Evolutionary conservation across 2,888 invertebrate species (phyloP), one percentile per base, ranked within the genome.

Genomic region (Drosophila vallismaia): DNA sequence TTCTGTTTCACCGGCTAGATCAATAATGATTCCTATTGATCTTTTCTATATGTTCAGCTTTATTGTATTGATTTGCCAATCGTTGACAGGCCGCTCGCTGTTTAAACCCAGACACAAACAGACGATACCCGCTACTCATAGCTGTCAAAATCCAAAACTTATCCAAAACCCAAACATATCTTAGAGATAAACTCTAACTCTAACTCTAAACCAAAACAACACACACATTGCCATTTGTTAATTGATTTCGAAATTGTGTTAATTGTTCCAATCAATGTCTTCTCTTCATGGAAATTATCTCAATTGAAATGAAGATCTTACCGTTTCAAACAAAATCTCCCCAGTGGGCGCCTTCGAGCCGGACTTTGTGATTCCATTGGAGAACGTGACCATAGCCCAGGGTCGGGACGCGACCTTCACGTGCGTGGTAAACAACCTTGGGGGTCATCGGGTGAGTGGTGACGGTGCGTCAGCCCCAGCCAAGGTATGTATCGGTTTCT

Each of bases 381-480:
- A 95, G 92, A 96, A 95, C 93, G 94, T 95, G 89, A 96, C 95
- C 75, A 94, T 96, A 86, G 93, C 95, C 79, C 95, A 95, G 92
- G 95, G 95, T 83, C 93, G 95, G 84, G 95, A 95, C 91, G 95
- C 95, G 81, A 94, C 94, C 86, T 95, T 95, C 92, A 95, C 95
- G 87, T 95, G 95, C 90, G 95, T 95, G 89, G 95, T 95, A 90
- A 95, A 95, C 92, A 95, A 95, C 93, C 93, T 95, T 91, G 93
- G 93, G 86, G 93, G 93, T 93, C 93, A 95, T 93, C 95, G 96
- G 96, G 97, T 97, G 96, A 97, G 96, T 96, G 95, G 95, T 93
- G 95, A 95, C 93, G 82, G 88, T 88, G 79, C 90, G 85, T 93
- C 94, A 94, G 93, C 95, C 93, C 94, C 94, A 92, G 95, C 95